Evolutionary conservation across 2,797 vertebrate genomes (phyloP).

Genomic region (Lepus oiostolus): DNA sequence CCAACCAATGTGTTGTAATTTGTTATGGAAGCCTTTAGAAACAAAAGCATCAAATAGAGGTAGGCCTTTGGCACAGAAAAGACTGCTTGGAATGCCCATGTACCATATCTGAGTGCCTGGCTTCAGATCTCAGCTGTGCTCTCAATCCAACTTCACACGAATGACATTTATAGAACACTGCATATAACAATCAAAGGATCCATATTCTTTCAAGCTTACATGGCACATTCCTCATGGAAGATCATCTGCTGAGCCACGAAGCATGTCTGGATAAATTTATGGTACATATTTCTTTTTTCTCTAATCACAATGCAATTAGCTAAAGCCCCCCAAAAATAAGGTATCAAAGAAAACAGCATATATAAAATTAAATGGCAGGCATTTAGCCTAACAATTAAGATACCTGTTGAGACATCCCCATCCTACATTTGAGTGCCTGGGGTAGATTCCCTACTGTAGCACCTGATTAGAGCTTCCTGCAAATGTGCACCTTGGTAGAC

Average conservation of each 20-base stretch:
- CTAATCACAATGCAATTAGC: not conserved
- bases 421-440: no score
- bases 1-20: not conserved
- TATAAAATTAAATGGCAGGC: not conserved
- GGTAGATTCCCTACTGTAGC: no score
- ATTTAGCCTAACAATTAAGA: no score
- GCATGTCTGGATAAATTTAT: not conserved
- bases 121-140: no score
- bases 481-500: no score
- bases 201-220: not conserved
- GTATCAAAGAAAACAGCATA: not conserved
- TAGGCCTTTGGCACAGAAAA: no score
- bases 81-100: no score
- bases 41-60: not conserved
- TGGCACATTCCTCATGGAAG: no score
- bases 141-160: not conserved
- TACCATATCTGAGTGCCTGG: no score
- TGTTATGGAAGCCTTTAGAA: no score
- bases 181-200: not conserved
- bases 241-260: not conserved
- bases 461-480: no score
- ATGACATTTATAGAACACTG: not conserved
- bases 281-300: not conserved
- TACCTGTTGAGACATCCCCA: no score
- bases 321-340: not conserved